Base-by-base conservation (phyloP, 2,797 vertebrate genomes). In the Leuciscus waleckii region DNA sequence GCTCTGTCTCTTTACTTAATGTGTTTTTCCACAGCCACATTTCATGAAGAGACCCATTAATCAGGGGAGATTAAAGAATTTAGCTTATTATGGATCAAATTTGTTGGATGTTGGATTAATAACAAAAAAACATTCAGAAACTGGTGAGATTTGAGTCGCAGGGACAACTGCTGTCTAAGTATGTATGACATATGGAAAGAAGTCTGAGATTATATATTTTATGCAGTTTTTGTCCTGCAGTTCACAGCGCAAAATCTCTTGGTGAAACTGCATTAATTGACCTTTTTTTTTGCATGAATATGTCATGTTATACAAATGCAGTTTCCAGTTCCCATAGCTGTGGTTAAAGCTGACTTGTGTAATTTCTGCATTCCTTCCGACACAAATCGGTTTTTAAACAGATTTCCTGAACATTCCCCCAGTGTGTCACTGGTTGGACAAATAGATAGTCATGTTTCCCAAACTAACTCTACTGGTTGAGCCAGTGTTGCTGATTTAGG, bases 1-100 rank as follows among this genome's bases (percentile, higher is more conserved):
- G 35, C 26, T 58, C 90, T 67, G 69, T 80, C 21, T 87, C 86
- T 87, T 83, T 83, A 63, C 69, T 79, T 79, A 82, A 85, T 88
- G 81, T 79, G 84, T 41, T 77, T 90, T 85, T 90, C 29, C 63
- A 41, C 4, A 37, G 39, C 29, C 37, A 41, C n/a, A 65, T 65
- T 83, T 75, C 43, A 83, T 67, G 23, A 37, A 54, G 21, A 37
- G 35, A 68, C 11, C 8, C 32, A 65, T 41, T 56, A 35, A 78
- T 77, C 39, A 32, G 39, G 17, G 77, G 21, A 77, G 74, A 78
- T 63, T 70, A 54, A 21, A 41, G 5, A 71, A 51, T 37, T 21
- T 63, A 0, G 7, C 73, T 56, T 68, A 69, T 67, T 17, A 26
- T 67, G 16, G 35, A 23, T 67, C 6, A 67, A 7, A 75, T 39